Evolutionary conservation across 2,888 invertebrate genomes (phyloP).

Genomic region (Amitus sp.): DNA sequence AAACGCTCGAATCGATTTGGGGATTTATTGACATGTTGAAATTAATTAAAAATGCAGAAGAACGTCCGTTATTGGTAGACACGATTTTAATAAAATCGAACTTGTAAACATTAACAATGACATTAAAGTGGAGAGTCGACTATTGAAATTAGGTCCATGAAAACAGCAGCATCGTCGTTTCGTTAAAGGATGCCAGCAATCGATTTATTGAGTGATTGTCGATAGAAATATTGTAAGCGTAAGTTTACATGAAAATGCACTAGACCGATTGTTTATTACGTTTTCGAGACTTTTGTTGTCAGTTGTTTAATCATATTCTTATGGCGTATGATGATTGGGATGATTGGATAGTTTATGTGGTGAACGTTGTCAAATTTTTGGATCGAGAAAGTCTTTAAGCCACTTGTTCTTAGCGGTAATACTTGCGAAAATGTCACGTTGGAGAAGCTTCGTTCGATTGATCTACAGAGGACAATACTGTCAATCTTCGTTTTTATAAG

Average conservation of each 20-base stretch:
- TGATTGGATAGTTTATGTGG: background rate
- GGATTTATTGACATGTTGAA: background rate
- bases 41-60: too few relatives aligned
- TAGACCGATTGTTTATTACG: background rate
- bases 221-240: background rate
- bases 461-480: too few relatives aligned
- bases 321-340: background rate
- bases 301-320: background rate
- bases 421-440: too few relatives aligned
- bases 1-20: slow-evolving; percentile 15
- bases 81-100: background rate
- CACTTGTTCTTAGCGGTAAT: too few relatives aligned
- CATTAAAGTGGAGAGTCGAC: background rate
- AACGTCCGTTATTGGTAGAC: background rate
- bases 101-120: background rate
- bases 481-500: too few relatives aligned
- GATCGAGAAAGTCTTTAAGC: too few relatives aligned
- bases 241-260: background rate
- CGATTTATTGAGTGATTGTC: background rate
- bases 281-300: background rate
- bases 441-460: too few relatives aligned
- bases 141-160: too few relatives aligned
- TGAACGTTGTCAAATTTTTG: too few relatives aligned
- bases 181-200: background rate
- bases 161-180: background rate